Evolutionary conservation across 2,888 invertebrate species (phyloP).

Genomic region (Cephus nigrinus): DNA sequence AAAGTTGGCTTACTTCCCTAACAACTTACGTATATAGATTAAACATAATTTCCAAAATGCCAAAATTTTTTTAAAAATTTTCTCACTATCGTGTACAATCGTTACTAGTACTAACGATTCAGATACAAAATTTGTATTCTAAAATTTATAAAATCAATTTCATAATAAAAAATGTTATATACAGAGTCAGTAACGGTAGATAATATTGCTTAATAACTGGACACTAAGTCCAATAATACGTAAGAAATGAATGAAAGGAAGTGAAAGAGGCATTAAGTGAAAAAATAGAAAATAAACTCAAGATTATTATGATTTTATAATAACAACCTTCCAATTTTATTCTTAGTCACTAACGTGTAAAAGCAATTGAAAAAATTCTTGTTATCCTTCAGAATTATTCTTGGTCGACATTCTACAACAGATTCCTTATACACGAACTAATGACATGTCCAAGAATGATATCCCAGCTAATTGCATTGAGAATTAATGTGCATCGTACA

Average conservation of each 20-base stretch:
- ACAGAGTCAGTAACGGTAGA: too few species aligned
- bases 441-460: not conserved
- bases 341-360: not conserved
- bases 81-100: not conserved
- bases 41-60: not conserved
- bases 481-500: not conserved
- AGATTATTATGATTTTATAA: not conserved
- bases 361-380: not conserved
- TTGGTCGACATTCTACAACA: not conserved
- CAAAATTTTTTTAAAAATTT: not conserved
- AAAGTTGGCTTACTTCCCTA: not conserved
- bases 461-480: not conserved
- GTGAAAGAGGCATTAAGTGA: not conserved
- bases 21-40: not conserved
- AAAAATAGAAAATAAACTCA: not conserved
- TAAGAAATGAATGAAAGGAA: not conserved
- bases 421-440: not conserved
- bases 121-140: too few species aligned
- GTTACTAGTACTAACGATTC: too few species aligned
- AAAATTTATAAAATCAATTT: too few species aligned
- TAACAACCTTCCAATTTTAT: not conserved
- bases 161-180: too few species aligned
- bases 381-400: not conserved
- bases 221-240: not conserved
- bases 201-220: too few species aligned